These are phyloP conservation scores for Apis laboriosa DNA, from an alignment of 1,140 invertebrate genomes.

Conservation along the genomic window DNA sequence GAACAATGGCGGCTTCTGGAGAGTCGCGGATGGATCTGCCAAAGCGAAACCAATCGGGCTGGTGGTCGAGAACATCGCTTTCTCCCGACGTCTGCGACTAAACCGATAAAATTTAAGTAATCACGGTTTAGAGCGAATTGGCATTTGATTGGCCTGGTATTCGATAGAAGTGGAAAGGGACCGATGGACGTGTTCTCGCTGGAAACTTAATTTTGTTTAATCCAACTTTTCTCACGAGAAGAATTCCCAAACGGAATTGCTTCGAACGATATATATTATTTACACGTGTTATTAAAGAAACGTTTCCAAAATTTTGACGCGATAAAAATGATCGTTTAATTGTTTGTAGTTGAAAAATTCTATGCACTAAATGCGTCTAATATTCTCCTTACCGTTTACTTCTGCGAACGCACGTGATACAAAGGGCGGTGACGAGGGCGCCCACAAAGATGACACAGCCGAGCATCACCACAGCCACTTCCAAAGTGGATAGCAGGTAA, in stretches of 20 bases:
- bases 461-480: slow-evolving; percentile 89
- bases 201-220: neutral
- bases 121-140: slow-evolving; percentile 24
- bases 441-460: slow-evolving; percentile 90
- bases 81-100: slow-evolving; percentile 67
- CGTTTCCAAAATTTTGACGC: too few relatives aligned
- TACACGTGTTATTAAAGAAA: too few relatives aligned
- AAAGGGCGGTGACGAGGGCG: slow-evolving; percentile 88
- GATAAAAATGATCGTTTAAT: too few relatives aligned
- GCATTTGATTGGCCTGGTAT: neutral
- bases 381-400: slow-evolving; percentile 82
- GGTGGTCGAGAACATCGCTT: slow-evolving; percentile 67
- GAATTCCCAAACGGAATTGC: too few relatives aligned
- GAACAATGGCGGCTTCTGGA: slow-evolving; percentile 72
- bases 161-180: neutral
- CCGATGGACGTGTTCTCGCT: neutral
- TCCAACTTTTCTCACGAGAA: too few relatives aligned
- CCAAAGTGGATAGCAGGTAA: slow-evolving; percentile 86
- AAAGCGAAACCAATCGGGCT: slow-evolving; percentile 73
- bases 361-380: too few relatives aligned
- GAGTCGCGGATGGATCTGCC: slow-evolving; percentile 66
- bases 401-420: slow-evolving; percentile 86
- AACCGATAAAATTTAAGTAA: slow-evolving; percentile 56
- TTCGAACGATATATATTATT: too few relatives aligned
- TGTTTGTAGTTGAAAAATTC: too few relatives aligned